Conservation (phyloP, 1,140 invertebrate genomes). For the Zaprionus davidi region DNA sequence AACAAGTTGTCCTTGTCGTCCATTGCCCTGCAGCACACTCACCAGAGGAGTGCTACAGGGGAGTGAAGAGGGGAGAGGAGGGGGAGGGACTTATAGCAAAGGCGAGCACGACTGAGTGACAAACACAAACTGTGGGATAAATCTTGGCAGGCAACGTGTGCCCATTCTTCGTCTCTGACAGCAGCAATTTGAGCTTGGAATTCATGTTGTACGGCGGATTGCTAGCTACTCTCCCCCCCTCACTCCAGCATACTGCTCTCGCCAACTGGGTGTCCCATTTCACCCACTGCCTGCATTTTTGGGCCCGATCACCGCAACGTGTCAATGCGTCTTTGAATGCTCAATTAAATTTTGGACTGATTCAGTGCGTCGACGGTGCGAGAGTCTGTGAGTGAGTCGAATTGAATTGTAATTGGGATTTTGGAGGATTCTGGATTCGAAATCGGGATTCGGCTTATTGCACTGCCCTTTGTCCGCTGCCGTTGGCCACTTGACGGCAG, state of each 20-base stretch:
- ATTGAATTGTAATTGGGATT: constrained; percentile 54
- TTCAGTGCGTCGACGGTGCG: constrained; percentile 23
- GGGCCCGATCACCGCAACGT: constrained; percentile 42
- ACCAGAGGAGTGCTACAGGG: background rate
- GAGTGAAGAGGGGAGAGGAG: background rate
- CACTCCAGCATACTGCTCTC: background rate
- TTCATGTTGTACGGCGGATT: constrained; percentile 27
- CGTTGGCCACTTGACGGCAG: constrained; percentile 35
- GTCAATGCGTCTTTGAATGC: constrained; percentile 77
- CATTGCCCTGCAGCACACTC: constrained; percentile 8
- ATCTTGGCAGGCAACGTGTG: constrained; percentile 45
- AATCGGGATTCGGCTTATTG: constrained; percentile 59
- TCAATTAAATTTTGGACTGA: constrained; percentile 76
- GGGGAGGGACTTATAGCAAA: background rate
- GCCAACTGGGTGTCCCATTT: background rate
- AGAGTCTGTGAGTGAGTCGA: background rate
- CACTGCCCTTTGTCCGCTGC: constrained; percentile 43
- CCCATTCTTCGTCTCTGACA: constrained; percentile 46
- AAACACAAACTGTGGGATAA: constrained; percentile 78
- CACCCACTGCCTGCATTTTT: constrained; percentile 18
- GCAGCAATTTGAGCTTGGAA: constrained; percentile 65
- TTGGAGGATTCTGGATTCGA: constrained; percentile 39
- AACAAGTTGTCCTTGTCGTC: constrained; percentile 66
- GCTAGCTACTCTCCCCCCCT: background rate
- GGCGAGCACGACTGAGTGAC: constrained; percentile 55